Evolutionary conservation across 2,888 invertebrate genomes (phyloP), one percentile per base, ranked within the genome.

Genomic region (Pecten maximus): DNA sequence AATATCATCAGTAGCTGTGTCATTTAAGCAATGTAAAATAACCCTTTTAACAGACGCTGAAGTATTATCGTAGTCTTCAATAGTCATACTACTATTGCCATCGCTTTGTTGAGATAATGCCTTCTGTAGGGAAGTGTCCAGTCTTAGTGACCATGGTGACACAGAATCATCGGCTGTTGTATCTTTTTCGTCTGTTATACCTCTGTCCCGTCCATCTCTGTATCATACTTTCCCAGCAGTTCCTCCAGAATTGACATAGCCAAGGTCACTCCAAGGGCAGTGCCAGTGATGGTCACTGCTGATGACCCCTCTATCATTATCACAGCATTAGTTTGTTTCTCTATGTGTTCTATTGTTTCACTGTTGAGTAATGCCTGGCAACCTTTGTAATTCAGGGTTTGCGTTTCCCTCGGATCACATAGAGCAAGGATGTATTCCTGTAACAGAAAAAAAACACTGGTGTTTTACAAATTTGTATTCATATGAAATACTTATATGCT

Each of bases 241-340:
- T 94, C 95, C 89, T 96, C 96, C 50, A 96, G 91, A 35, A 94
- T 92, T 10, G 96, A 96, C 90, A 95, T 91, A 23, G 96, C 96
- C 35, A 96, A 90, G 16, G 95, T 95, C 15, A 96, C 95, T 6
- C 95, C 94, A 16, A 95, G 90, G 40, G 94, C 94, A 54, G 94
- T 91, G 6, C 96, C 96, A 50, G 91, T 91, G 28, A 95, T 95
- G 91, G 93, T 91, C 40, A 95, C 87, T 12, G 90, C 92, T 60
- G 93, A 90, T n/a, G 93, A 91, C 40, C 91, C 90, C 15, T 89
- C 40, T 12, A 93, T 91, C 89, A 93, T 92, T 35, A 95, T 93
- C 15, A 94, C 93, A 35, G 94, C 94, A 90, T 93, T 92, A 50
- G 94, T 94, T 89, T 94, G 93, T 89, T 93, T 94, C 91, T 96